A percentile compares a stretch with the other conserved stretches of the same genome.
Conservation (phyloP, 2,113 vertebrate genomes). For the Edolisoma coerulescens region DNA sequence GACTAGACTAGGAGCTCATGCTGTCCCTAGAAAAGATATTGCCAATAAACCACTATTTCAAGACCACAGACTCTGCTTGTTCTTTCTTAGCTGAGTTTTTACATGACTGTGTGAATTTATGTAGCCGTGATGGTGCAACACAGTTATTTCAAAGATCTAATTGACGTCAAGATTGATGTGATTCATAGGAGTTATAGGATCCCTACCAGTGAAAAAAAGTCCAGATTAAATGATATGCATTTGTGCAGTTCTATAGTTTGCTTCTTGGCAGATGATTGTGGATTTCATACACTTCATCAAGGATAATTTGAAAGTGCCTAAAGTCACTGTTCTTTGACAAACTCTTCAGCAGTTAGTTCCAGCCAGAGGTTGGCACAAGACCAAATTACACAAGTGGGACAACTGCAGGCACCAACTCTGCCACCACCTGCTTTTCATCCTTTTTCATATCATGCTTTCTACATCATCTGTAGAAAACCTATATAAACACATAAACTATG, state of each 20-base stretch:
- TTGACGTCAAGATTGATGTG: slow-evolving; percentile 9
- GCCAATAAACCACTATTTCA: neutral
- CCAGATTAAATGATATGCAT: neutral
- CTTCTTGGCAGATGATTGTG: neutral
- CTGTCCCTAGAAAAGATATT: neutral
- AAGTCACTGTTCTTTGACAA: slow-evolving; percentile 43
- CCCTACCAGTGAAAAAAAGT: neutral
- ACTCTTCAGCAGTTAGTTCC: neutral
- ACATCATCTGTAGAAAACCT: neutral
- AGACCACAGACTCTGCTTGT: neutral
- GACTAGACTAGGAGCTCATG: neutral
- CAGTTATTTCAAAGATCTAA: slow-evolving; percentile 42
- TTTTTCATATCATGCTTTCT: neutral
- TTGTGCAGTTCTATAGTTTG: neutral
- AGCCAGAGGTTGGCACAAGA: neutral
- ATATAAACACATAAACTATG: neutral
- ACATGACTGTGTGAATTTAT: neutral
- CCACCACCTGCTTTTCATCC: slow-evolving; percentile 23
- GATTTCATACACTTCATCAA: slow-evolving; percentile 34
- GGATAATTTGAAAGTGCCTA: slow-evolving; percentile 40
- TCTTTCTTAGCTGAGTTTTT: neutral
- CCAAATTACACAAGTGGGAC: neutral
- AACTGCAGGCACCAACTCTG: neutral
- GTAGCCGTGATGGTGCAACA: neutral
- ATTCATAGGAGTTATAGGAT: slow-evolving; percentile 21